A percentile compares a stretch with the other conserved stretches of the same genome.
Conservation (phyloP, 2,113 vertebrate species). For the Oophaga pumilio region DNA sequence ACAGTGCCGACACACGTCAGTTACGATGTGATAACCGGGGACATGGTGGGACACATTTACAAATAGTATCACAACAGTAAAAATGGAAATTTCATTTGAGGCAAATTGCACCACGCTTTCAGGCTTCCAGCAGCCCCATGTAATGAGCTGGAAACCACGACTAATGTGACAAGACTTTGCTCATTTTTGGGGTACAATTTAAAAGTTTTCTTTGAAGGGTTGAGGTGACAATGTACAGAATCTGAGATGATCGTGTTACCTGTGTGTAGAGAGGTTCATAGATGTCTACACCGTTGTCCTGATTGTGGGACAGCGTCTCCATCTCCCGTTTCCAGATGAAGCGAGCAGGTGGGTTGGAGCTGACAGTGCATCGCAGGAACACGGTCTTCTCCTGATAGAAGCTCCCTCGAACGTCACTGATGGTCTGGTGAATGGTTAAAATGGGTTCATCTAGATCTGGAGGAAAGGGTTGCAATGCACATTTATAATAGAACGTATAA, state of each 20-base stretch:
- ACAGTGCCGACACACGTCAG: background rate
- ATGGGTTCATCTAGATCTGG: slow-evolving; percentile 91
- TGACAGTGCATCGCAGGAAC: slow-evolving; percentile 95
- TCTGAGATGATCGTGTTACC: slow-evolving; percentile 65
- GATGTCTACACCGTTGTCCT: slow-evolving; percentile 97
- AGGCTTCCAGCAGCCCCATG: background rate
- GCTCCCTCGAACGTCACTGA: slow-evolving; percentile 92
- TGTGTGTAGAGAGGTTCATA: slow-evolving; percentile 98
- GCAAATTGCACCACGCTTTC: too few relatives aligned
- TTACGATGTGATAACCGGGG: background rate
- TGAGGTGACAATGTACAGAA: background rate
- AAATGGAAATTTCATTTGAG: too few relatives aligned
- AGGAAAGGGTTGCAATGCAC: slow-evolving; percentile 57
- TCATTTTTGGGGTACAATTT: background rate
- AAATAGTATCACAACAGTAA: too few relatives aligned
- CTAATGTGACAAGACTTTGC: background rate
- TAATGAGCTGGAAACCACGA: background rate
- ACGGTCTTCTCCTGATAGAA: slow-evolving; percentile 99
- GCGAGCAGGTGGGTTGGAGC: slow-evolving; percentile 94
- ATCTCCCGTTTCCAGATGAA: slow-evolving; percentile 96
- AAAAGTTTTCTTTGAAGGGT: background rate
- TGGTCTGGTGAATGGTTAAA: slow-evolving; percentile 95
- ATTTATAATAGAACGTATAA: slow-evolving; percentile 55
- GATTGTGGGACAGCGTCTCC: slow-evolving; percentile 87
- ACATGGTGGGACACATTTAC: too few relatives aligned